These are phyloP conservation scores for Chironomus tentans DNA, from an alignment of 2,888 invertebrate species.

Conservation along the genomic window DNA sequence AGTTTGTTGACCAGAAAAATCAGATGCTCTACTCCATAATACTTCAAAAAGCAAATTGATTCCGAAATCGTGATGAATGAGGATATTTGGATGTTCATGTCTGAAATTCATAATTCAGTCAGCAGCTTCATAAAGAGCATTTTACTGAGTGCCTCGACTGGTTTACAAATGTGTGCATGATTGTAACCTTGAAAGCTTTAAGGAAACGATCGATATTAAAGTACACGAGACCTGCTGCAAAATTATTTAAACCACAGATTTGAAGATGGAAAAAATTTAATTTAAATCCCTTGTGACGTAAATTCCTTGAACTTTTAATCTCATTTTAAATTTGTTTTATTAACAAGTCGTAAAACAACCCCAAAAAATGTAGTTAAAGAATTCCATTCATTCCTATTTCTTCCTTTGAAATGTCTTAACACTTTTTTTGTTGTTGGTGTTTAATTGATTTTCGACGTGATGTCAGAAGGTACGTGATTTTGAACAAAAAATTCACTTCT, in stretches of 20 bases:
- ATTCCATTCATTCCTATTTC: neutral
- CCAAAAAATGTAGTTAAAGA: neutral
- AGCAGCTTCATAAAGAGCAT: neutral
- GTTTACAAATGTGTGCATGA: neutral
- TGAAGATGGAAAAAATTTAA: neutral
- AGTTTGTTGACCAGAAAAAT: constrained; percentile 7
- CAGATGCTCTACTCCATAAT: neutral
- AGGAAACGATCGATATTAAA: neutral
- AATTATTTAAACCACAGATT: neutral
- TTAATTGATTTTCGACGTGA: constrained; percentile 26
- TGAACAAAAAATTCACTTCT: constrained; percentile 6
- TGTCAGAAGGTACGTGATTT: constrained; percentile 24
- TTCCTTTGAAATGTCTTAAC: constrained; percentile 14
- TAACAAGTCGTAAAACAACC: neutral
- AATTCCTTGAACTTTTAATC: neutral
- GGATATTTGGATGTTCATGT: neutral
- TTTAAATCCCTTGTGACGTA: neutral
- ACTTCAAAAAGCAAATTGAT: neutral
- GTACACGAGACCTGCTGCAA: neutral
- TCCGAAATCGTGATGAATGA: constrained; percentile 3
- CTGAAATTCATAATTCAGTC: neutral
- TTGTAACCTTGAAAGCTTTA: neutral
- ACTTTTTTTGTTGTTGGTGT: constrained; percentile 20
- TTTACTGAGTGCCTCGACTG: neutral
- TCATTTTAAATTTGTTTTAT: neutral